Base-by-base conservation (phyloP, 2,113 vertebrate genomes). In the Mastomys natalensis region DNA sequence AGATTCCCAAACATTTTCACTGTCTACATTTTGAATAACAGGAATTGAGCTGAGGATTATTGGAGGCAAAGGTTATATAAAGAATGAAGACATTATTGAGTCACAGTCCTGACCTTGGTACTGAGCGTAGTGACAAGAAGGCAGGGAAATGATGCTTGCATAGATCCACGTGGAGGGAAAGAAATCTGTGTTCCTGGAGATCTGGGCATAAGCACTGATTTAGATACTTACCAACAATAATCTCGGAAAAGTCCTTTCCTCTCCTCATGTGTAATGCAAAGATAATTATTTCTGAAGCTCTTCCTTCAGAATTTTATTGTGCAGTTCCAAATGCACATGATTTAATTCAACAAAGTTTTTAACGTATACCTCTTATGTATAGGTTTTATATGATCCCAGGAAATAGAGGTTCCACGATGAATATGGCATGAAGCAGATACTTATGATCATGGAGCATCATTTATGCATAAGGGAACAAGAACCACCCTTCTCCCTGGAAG, bases 11-110 rank as follows among this genome's bases (percentile, higher is more conserved):
- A 74, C 16, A 11, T 74, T 92, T 93, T 96, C 68, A 37, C 70
- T 72, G 45, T 87, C 78, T 93, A n/a, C 40, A 58, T 91, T 74
- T 95, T 91, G 13, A 94, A 85, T 95, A 93, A 76, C 64, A 93
- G 81, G 70, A 86, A 91, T 80, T 37, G 62, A 91, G 60, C 81
- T 86, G 3, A 60, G 89, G 51, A 74, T 95, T 94, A 92, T 89
- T 93, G 73, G 93, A 84, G 84, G 48, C 91, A 95, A 87, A 93
- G 82, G 74, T 93, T 96, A 91, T 15, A 19, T 72, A 92, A 90
- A 60, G 74, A 94, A 51, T 86, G 95, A 90, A 93, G 68, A 88
- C 70, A 91, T 96, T 91, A 93, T 87, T 95, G 78, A 97, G 89
- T 89, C 58, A 45, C 19, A 66, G 6, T 81, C 82, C 77, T 96